Evolutionary conservation across 2,888 invertebrate species (phyloP), one percentile per base, ranked within the genome.

Genomic region (Trachelus stipa): DNA sequence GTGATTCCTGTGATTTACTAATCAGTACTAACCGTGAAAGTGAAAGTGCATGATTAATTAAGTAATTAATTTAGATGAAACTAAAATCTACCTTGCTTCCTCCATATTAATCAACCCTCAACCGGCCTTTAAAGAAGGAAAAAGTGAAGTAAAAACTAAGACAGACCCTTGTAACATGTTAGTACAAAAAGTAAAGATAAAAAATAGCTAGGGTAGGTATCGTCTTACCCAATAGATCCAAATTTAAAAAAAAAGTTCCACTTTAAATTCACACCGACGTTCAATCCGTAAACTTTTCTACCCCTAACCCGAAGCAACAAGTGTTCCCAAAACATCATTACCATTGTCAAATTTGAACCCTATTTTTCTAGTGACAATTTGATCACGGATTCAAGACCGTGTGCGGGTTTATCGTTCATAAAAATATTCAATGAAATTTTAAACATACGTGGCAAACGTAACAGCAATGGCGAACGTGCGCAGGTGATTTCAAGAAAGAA

Each of bases 41-140:
- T 76, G 75, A 78, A 76, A 78, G 76, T 78, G 76, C 71, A 73
- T 78, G 76, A 78, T 76, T 69, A 78, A 78, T 78, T 76, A 73
- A 78, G 76, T 75, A 75, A 78, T 78, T 78, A 78, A 78, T 78
- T 78, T 73, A 75, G 73, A 78, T 73, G 73, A 78, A 71, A 78
- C 76, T 78, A 76, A 76, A 76, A 78, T 68, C 78, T 75, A 68
- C 78, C 69, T 74, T 75, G 69, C 74, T 77, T 75, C 77, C 75
- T 34, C 69, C 71, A 69, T 77, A 75, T 77, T 77, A 77, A 77
- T 77, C 77, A 74, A 35, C 35, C 34, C 30, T 34, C 74, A 35
- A 71, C 71, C 71, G 71, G 71, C 15, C 71, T 71, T 71, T 31
- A 12, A 71, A 71, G 33, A 1, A 33, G 31, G 31, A 71, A 71